Conservation (phyloP, 2,888 invertebrate species). For the Leptinotarsa tumamoca region DNA sequence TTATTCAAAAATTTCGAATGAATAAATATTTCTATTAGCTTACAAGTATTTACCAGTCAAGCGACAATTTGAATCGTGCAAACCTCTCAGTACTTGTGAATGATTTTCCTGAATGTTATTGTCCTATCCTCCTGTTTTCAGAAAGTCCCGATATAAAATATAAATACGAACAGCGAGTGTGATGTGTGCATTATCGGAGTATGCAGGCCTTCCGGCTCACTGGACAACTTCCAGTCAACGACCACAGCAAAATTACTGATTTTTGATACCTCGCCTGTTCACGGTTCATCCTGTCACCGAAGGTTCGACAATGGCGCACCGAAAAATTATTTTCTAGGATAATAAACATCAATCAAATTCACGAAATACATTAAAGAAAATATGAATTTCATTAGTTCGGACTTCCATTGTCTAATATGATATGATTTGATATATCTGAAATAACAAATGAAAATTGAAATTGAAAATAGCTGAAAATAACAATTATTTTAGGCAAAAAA, state of each 20-base stretch:
- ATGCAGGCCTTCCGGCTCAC: constrained; percentile 63
- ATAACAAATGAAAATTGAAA: too few relatives aligned
- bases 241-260: constrained; percentile 59
- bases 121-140: neutral
- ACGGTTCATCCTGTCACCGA: constrained; percentile 39
- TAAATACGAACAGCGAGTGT: constrained; percentile 51
- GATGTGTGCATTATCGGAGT: constrained; percentile 60
- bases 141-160: constrained; percentile 10
- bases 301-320: neutral
- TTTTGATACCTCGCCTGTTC: constrained; percentile 55
- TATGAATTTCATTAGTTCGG: too few relatives aligned
- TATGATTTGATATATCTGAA: too few relatives aligned
- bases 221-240: constrained; percentile 57
- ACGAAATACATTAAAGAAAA: neutral
- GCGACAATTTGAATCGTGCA: too few relatives aligned
- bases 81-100: neutral
- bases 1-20: too few relatives aligned
- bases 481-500: too few relatives aligned
- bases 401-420: too few relatives aligned
- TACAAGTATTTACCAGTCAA: too few relatives aligned
- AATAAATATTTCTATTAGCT: too few relatives aligned
- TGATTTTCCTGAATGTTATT: neutral
- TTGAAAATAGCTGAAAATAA: too few relatives aligned
- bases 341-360: neutral
- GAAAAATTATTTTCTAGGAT: neutral